A percentile compares a stretch with the other conserved stretches of the same genome.
phyloP scores from a whole-genome alignment of 2,797 vertebrate genomes.

The Dallia pectoralis region DNA sequence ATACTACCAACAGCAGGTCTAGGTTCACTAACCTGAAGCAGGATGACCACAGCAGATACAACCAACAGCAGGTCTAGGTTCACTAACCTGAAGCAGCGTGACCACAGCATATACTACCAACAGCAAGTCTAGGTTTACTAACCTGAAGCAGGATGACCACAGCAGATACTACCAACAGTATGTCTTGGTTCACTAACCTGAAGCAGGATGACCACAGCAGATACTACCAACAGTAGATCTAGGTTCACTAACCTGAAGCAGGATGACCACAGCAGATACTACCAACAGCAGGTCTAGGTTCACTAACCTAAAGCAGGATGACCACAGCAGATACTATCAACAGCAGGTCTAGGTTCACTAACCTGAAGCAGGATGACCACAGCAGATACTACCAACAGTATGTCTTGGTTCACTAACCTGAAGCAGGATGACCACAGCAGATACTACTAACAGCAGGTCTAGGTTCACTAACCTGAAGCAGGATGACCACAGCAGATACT shows the following conservation, averaged over 20 bases:
- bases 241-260: constrained; percentile 66
- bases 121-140: too few species aligned
- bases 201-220: constrained; percentile 42
- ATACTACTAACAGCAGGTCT: too few species aligned
- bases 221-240: too few species aligned
- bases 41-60: constrained; percentile 37
- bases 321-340: constrained; percentile 39
- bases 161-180: constrained; percentile 30
- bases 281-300: too few species aligned
- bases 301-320: constrained; percentile 67
- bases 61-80: too few species aligned
- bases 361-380: constrained; percentile 64
- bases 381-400: constrained; percentile 30
- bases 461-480: constrained; percentile 66
- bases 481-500: constrained; percentile 36
- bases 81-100: constrained; percentile 67
- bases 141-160: constrained; percentile 64
- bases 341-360: too few species aligned
- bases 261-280: constrained; percentile 36
- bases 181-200: constrained; percentile 68
- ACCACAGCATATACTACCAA: constrained; percentile 41
- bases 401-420: constrained; percentile 68
- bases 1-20: too few species aligned
- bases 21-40: constrained; percentile 66
- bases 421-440: constrained; percentile 42